phyloP scores from a whole-genome alignment of 2,113 vertebrate genomes.

The Gnathonemus echidnorhynchus region DNA sequence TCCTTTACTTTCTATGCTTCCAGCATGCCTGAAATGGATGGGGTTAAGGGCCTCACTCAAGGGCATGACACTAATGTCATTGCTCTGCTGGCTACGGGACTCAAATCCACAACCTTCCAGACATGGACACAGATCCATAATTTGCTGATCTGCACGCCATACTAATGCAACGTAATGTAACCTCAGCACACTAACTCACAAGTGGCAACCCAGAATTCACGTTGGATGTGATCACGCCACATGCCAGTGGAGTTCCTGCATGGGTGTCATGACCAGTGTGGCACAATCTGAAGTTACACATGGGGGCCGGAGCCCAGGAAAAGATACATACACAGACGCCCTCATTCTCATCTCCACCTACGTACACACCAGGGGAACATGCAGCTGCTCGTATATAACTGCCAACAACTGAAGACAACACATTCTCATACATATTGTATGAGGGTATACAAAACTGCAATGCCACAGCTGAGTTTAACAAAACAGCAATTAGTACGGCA shows the following conservation, averaged over 20 bases:
- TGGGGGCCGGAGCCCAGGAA: background rate
- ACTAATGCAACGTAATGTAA: background rate
- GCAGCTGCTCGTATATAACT: background rate
- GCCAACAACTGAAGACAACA: conserved; percentile 2
- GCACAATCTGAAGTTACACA: background rate
- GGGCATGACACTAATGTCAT: background rate
- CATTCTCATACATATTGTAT: conserved; percentile 15
- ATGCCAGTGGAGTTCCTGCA: background rate
- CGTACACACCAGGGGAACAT: background rate
- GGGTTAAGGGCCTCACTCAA: background rate
- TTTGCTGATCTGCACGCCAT: background rate
- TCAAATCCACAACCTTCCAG: background rate
- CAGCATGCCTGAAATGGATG: background rate
- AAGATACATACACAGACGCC: background rate
- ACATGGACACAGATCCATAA: background rate
- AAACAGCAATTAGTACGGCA: background rate
- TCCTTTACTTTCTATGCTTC: background rate
- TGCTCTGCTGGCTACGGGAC: background rate
- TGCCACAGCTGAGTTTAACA: background rate
- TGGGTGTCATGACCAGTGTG: background rate
- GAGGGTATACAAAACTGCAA: background rate
- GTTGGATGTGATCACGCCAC: background rate
- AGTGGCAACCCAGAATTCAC: background rate
- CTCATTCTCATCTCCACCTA: conserved; percentile 14
- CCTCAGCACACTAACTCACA: background rate